Percentiles rank a stretch among this genome's conserved stretches.
Conservation (phyloP, 2,113 vertebrate genomes). For the Xyliphius kryptos region DNA sequence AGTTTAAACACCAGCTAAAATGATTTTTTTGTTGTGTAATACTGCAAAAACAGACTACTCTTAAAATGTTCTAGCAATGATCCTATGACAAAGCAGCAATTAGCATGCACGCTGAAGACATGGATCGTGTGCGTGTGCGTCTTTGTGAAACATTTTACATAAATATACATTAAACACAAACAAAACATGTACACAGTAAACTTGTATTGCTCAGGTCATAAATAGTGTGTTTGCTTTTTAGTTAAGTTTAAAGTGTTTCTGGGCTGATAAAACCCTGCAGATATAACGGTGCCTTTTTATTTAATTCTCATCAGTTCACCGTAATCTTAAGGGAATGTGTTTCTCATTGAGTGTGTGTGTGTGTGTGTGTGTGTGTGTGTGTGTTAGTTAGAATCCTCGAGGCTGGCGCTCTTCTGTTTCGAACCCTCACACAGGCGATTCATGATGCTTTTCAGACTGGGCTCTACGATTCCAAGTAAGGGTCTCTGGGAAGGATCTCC, state of each 20-base stretch:
- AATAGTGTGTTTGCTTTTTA: slow-evolving; percentile 54
- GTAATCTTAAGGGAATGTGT: slow-evolving; percentile 15
- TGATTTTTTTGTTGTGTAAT: slow-evolving; percentile 44
- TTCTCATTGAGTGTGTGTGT: not conserved
- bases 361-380: slow-evolving; percentile 51
- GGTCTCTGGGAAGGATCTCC: slow-evolving; percentile 87
- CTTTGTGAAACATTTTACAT: slow-evolving; percentile 45
- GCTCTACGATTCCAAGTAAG: slow-evolving; percentile 90
- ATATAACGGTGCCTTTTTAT: not conserved
- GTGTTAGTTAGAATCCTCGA: slow-evolving; percentile 86
- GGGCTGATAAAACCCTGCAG: slow-evolving; percentile 4
- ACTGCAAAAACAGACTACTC: slow-evolving; percentile 48
- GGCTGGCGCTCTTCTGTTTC: slow-evolving; percentile 63
- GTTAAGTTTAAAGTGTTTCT: slow-evolving; percentile 9
- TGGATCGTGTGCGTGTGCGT: not conserved
- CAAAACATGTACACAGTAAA: slow-evolving; percentile 45
- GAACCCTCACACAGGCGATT: slow-evolving; percentile 74
- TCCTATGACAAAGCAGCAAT: slow-evolving; percentile 54
- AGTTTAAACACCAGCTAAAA: slow-evolving; percentile 75
- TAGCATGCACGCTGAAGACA: slow-evolving; percentile 50
- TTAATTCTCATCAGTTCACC: not conserved
- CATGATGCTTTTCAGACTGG: slow-evolving; percentile 88
- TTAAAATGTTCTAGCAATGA: slow-evolving; percentile 66
- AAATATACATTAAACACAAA: slow-evolving; percentile 58
- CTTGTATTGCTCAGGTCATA: slow-evolving; percentile 51